A percentile compares a stretch with the other conserved stretches of the same genome.
These are phyloP conservation scores for Campaea margaritaria DNA, from an alignment of 2,888 invertebrate species.

Conservation along the genomic window DNA sequence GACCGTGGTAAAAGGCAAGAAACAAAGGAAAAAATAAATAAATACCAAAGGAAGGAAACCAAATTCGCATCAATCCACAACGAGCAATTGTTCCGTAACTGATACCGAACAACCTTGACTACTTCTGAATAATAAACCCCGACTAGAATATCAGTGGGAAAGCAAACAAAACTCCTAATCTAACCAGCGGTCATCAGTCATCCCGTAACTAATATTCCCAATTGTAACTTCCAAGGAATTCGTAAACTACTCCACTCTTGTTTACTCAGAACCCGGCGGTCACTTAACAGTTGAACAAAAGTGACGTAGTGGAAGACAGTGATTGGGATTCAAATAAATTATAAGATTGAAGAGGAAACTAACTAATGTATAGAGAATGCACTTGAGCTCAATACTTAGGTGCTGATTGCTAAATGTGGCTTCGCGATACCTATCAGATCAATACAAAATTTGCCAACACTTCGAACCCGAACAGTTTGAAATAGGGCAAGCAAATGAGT, in stretches of 20 bases:
- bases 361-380: too few species aligned
- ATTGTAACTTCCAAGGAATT: constrained; percentile 53
- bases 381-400: too few species aligned
- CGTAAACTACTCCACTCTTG: constrained; percentile 61
- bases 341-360: background rate
- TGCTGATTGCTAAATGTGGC: too few species aligned
- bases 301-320: constrained; percentile 20
- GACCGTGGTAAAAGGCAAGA: too few species aligned
- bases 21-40: too few species aligned
- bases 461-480: too few species aligned
- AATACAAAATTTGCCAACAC: too few species aligned
- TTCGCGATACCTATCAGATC: too few species aligned
- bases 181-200: constrained; percentile 63
- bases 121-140: constrained; percentile 28
- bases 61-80: background rate
- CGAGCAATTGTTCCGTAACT: constrained; percentile 14
- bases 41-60: background rate
- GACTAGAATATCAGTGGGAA: constrained; percentile 29
- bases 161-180: constrained; percentile 33
- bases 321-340: constrained; percentile 10
- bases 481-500: too few species aligned
- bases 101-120: constrained; percentile 18
- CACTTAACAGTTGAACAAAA: constrained; percentile 42
- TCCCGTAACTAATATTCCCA: constrained; percentile 65
- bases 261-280: constrained; percentile 49